These are phyloP conservation scores for Philopedon plagiatum DNA, from an alignment of 2,888 invertebrate genomes.

Conservation along the genomic window DNA sequence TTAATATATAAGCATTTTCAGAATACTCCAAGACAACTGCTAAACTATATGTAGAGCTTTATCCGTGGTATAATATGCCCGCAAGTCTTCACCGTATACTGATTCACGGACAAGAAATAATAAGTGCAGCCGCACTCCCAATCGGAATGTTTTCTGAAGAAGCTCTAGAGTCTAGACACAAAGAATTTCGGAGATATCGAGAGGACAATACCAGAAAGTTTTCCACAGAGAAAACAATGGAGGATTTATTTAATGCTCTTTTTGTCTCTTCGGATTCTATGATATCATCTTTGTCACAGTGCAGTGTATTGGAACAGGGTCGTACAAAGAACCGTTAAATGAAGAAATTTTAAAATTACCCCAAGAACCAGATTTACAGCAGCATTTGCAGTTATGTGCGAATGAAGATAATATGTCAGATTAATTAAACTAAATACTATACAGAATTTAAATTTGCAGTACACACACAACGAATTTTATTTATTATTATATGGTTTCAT, in stretches of 20 bases:
- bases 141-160: too few species aligned
- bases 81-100: background rate
- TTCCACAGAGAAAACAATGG: background rate
- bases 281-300: slow-evolving; percentile 4
- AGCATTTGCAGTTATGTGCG: too few species aligned
- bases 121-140: background rate
- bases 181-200: background rate
- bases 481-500: too few species aligned
- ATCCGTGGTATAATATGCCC: slow-evolving; percentile 5
- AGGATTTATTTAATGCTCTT: background rate
- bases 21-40: background rate
- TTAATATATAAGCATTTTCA: background rate
- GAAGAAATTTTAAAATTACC: background rate
- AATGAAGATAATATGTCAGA: too few species aligned
- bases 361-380: background rate
- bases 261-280: slow-evolving; percentile 3
- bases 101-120: background rate
- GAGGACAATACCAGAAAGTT: slow-evolving; percentile 1
- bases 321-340: background rate
- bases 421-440: too few species aligned
- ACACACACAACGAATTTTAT: too few species aligned
- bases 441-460: too few species aligned
- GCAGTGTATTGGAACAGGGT: slow-evolving; percentile 2
- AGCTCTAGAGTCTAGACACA: too few species aligned
- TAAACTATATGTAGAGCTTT: background rate